Base-by-base conservation (phyloP, 1,140 invertebrate species). In the Calephelis virginiensis region DNA sequence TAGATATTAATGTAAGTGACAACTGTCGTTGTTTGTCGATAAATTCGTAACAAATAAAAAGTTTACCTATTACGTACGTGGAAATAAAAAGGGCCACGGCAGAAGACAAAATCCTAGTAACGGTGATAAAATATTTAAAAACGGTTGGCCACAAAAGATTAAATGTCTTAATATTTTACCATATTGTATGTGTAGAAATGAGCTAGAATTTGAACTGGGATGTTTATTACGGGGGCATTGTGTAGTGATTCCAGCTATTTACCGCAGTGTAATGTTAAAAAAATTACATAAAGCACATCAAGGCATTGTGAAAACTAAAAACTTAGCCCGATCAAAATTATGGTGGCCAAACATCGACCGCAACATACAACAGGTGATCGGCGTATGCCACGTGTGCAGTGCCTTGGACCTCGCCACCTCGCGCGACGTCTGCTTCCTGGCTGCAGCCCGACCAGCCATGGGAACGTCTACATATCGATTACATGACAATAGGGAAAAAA, bases 101-200 rank as follows among this genome's bases (percentile, higher is more conserved):
- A 0, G 40, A 65, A 7, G 40, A 43, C 8, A 43, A 43, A 7
- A 6, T 43, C 8, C 8, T 43, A 3, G 6, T 7, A 1, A 43
- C 40, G 1, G 40, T 43, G 0, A 43, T 43, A 7, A 43, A 43
- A 43, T 43, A 43, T 43, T 7, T 43, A 8, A 6, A 7, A 6
- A 43, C 40, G 40, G 71, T 43, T 73, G 71, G 71, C 71, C 71
- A 11, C 59, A 43, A 12, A 73, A 70, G 53, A 62, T 70, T 8
- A 62, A 17, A 11, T 61, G 66, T 62, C 12, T 11, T 61, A 28
- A 6, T 0, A 48, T 73, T 9, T 45, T 61, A 14, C 71, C 71
- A 48, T 73, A 65, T 73, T 73, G 67, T 61, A 14, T 56, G 7
- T 69, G 67, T 38, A 67, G 61, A 53, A 14, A 62, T n/a, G 68